phyloP scores from a whole-genome alignment of 2,113 vertebrate species.

The Rhipidura dahli region DNA sequence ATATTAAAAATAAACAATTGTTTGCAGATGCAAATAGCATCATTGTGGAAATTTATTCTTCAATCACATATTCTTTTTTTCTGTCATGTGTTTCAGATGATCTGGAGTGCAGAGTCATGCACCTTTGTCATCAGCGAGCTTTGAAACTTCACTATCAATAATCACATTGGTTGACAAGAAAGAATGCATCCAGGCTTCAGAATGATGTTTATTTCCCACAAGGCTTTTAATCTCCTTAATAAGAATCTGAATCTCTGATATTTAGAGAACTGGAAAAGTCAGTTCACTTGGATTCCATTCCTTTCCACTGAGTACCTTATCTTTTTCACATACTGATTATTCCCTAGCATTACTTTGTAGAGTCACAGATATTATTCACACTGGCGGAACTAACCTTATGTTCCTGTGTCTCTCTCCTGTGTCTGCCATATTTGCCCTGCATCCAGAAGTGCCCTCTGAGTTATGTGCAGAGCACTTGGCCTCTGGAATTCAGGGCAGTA shows the following conservation, averaged over 20 bases:
- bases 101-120: background rate
- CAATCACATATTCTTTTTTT: background rate
- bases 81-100: background rate
- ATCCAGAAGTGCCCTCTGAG: background rate
- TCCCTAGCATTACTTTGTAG: background rate
- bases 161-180: background rate
- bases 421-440: background rate
- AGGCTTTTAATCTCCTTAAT: background rate
- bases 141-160: background rate
- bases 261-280: background rate
- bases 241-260: background rate
- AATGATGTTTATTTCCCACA: background rate
- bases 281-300: background rate
- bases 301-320: background rate
- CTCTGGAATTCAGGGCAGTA: background rate
- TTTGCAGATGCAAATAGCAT: background rate
- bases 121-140: background rate
- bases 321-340: background rate
- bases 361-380: background rate
- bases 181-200: background rate
- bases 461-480: rapidly evolving
- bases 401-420: background rate
- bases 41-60: background rate
- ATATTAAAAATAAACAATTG: background rate
- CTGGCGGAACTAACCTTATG: background rate